Evolutionary conservation across 2,113 vertebrate species (phyloP).

Genomic region (Polypterus bichir): DNA sequence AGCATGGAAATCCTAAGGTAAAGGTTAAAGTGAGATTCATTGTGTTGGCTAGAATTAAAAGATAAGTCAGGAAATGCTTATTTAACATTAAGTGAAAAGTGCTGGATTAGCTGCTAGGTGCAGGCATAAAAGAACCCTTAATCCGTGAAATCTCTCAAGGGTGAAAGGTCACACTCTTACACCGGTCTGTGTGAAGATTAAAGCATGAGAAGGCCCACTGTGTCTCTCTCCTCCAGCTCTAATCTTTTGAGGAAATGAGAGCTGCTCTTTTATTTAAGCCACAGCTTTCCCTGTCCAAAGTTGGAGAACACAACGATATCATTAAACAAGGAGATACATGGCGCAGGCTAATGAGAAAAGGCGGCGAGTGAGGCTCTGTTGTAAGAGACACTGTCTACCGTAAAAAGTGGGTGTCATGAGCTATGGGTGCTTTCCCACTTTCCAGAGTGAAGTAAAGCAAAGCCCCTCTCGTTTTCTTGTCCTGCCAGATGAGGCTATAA

Average conservation of each 20-base stretch:
- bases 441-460: too few species aligned
- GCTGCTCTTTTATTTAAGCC: slow-evolving; percentile 34
- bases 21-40: slow-evolving; percentile 70
- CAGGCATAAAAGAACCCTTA: slow-evolving; percentile 73
- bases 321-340: slow-evolving; percentile 25
- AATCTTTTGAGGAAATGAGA: slow-evolving; percentile 79
- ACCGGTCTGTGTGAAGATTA: slow-evolving; percentile 72
- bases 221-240: slow-evolving; percentile 55
- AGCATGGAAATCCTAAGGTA: slow-evolving; percentile 66
- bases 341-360: slow-evolving; percentile 20
- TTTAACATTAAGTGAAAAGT: slow-evolving; percentile 74
- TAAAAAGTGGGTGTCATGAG: too few species aligned
- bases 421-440: too few species aligned
- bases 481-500: too few species aligned
- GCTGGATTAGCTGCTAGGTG: slow-evolving; percentile 65
- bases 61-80: slow-evolving; percentile 66
- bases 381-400: too few species aligned
- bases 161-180: slow-evolving; percentile 81
- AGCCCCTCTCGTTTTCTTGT: too few species aligned
- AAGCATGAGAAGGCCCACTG: slow-evolving; percentile 52
- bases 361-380: neutral
- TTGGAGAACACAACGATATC: slow-evolving; percentile 29
- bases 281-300: slow-evolving; percentile 40
- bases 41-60: slow-evolving; percentile 69
- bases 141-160: slow-evolving; percentile 81